Conservation (phyloP, 2,888 invertebrate species). For the Polyommatus icarus region DNA sequence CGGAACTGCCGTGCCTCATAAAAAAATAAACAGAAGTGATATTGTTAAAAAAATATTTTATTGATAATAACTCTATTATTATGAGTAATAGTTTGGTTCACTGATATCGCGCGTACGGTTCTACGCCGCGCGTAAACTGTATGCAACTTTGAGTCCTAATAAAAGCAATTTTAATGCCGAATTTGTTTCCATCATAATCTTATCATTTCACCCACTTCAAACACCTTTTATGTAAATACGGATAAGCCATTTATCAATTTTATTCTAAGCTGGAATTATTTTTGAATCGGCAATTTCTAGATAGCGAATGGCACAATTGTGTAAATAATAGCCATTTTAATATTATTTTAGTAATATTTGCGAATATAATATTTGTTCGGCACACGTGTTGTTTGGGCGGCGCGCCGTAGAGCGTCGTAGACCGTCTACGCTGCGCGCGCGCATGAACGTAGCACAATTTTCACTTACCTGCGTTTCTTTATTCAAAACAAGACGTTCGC, state of each 20-base stretch:
- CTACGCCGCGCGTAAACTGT: conserved; percentile 46
- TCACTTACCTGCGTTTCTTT: background rate
- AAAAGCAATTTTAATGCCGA: conserved; percentile 58
- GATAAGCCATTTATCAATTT: conserved; percentile 74
- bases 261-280: conserved; percentile 63
- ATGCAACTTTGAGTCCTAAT: conserved; percentile 34
- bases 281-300: conserved; percentile 54
- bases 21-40: background rate
- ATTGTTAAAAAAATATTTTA: background rate
- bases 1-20: background rate
- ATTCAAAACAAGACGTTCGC: background rate
- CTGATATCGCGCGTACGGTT: background rate
- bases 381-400: conserved; percentile 48
- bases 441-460: background rate
- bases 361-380: conserved; percentile 51
- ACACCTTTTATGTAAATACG: conserved; percentile 70
- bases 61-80: background rate
- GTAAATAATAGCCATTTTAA: conserved; percentile 58
- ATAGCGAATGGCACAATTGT: conserved; percentile 64
- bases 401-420: conserved; percentile 19
- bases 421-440: background rate
- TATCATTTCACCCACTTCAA: conserved; percentile 72
- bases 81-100: background rate
- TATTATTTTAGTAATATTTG: conserved; percentile 52
- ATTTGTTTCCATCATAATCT: conserved; percentile 59